Conservation (phyloP, 2,888 invertebrate species). For the Actias luna region DNA sequence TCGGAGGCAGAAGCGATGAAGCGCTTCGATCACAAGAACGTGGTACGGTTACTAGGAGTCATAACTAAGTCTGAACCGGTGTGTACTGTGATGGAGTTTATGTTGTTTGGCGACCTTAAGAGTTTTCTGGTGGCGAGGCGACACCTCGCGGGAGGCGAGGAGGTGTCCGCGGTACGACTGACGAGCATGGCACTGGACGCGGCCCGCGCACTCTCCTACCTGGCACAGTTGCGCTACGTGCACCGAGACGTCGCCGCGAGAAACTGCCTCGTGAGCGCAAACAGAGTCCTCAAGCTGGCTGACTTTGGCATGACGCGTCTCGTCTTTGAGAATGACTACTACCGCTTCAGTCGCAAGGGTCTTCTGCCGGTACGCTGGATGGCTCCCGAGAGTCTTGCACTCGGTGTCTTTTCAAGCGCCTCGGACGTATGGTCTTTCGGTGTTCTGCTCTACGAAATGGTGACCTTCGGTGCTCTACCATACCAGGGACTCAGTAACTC, state of each 20-base stretch:
- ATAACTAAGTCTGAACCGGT: conserved; percentile 94
- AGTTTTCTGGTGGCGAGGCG: conserved; percentile 92
- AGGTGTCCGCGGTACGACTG: conserved; percentile 89
- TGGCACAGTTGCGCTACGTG: conserved; percentile 92
- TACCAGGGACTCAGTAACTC: conserved; percentile 93
- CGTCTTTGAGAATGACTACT: conserved; percentile 94
- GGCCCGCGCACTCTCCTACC: conserved; percentile 91
- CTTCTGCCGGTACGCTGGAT: conserved; percentile 96
- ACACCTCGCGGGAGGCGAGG: conserved; percentile 86
- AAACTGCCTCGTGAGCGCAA: conserved; percentile 90
- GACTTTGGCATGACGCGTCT: conserved; percentile 97
- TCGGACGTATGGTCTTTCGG: conserved; percentile 97
- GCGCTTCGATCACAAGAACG: conserved; percentile 93
- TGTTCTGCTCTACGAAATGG: conserved; percentile 92
- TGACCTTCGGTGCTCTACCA: conserved; percentile 95
- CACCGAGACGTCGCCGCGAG: conserved; percentile 93
- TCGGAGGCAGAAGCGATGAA: conserved; percentile 98
- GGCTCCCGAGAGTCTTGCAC: conserved; percentile 92
- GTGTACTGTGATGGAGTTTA: conserved; percentile 96
- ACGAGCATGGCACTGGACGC: conserved; percentile 95
- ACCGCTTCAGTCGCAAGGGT: conserved; percentile 92
- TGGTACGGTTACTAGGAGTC: conserved; percentile 92
- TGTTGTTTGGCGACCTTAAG: conserved; percentile 96
- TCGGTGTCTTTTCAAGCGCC: conserved; percentile 91
- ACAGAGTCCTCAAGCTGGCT: conserved; percentile 88